Evolutionary conservation across 64 coral and sea anemone genomes (phyloP), one percentile per base, ranked within the genome.

Genomic region (Astreopora myriophthalma): DNA sequence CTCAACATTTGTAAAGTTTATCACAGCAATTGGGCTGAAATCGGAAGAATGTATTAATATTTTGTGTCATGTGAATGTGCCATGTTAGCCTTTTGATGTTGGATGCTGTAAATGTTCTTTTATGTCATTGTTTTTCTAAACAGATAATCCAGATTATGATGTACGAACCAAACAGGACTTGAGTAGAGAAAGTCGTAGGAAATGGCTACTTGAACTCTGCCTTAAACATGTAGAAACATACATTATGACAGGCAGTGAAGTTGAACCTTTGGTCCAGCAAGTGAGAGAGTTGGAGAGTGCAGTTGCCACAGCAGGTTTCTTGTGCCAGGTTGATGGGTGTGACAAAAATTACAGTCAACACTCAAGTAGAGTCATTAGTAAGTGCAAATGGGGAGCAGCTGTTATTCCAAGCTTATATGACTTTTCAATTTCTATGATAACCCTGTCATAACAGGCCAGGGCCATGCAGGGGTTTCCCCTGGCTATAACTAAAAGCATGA

Each of bases 311-410:
- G 27, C 61, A 63, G 52, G 79, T 62, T 84, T 84, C 52, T 64
- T 52, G 52, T 84, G 79, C 55, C 52, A 52, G 19, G 52, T 85
- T 34, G 80, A 63, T 20, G 58, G 80, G 31, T 85, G 80, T 64
- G 52, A 85, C 55, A 63, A 64, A 85, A 85, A 22, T 65, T 85
- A 66, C 49, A 60, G 25, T 37, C 55, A 85, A 24, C 80, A 85
- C 38, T 85, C 80, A 22, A 36, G 80, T 66, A 58, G 80, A 64
- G 80, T 85, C 35, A 85, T n/a, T n/a, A 85, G 82, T 69, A 69
- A 69, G 62, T 85, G 58, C 33, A 12, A 69, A 24, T 70, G 57
- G 81, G 60, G 66, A 73, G 33, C 13, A 73, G 33, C 33, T 73
- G 32, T 36, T 66, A 85, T 85, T 66, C 81, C 81, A 66, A 85